Evolutionary conservation across 2,888 invertebrate species (phyloP), one percentile per base, ranked within the genome.

Genomic region (Deilephila elpenor): DNA sequence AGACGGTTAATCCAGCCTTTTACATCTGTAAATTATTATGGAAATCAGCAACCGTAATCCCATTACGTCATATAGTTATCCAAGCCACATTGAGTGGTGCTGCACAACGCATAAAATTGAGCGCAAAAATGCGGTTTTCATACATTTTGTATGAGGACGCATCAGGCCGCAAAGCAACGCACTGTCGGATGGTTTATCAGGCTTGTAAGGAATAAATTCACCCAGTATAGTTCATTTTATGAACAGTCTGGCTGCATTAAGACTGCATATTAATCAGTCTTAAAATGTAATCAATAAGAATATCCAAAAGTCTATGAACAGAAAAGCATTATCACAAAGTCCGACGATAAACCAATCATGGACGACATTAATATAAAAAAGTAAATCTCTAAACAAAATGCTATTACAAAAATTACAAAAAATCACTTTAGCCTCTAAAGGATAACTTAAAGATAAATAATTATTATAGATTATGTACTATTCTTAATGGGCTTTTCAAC

Each of bases 401-500:
- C 60, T 29, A 1, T 44, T 60, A 59, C 20, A 25, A 20, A 25
- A 71, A 59, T 71, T 19, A 59, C 37, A 71, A 60, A 71, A 71
- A 60, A 32, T 29, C 59, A 37, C 44, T 56, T 25, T 34, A 60
- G 60, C 14, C 71, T 60, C 25, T 17, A 20, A 60, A 60, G 71
- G 25, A 37, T 71, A 73, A n/a, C 61, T 71, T 37, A 34, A 32
- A 44, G 73, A 62, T 59, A 74, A 20, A 74, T 19, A 20, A 74
- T 19, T 17, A 56, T 72, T 60, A 70, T 60, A 59, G 53, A 60
- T 56, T 37, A 32, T 70, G 72, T 72, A 74, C 61, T 72, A 74
- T 61, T 37, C 59, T 37, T 74, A 72, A 74, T 70, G 72, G 72
- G 72, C 70, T 72, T 74, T 72, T 59, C 51, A 51, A 4, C 67